phyloP scores from a whole-genome alignment of 2,113 vertebrate genomes.

The Tor tambroides region DNA sequence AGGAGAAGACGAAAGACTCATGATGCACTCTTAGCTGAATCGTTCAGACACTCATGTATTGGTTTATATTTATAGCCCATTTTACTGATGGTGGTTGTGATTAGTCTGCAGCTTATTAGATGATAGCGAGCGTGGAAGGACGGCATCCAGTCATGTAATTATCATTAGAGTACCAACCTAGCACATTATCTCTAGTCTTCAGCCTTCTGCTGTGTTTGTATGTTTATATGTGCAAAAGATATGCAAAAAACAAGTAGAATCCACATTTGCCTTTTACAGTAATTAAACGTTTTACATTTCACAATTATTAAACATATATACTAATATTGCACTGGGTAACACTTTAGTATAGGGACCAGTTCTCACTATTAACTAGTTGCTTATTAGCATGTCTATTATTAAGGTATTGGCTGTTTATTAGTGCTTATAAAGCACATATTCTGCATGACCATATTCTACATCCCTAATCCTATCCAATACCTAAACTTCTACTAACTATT shows the following conservation, averaged over 20 bases:
- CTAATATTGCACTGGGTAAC: too few relatives aligned
- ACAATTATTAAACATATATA: too few relatives aligned
- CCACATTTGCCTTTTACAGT: too few relatives aligned
- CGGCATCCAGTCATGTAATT: slow-evolving; percentile 1
- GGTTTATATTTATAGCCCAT: neutral
- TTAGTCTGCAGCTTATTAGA: slow-evolving; percentile 12
- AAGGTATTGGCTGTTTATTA: too few relatives aligned
- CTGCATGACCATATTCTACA: too few relatives aligned
- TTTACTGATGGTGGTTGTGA: neutral
- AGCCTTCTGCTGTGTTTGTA: neutral
- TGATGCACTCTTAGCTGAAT: slow-evolving; percentile 7
- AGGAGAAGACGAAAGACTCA: neutral
- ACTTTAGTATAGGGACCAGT: too few relatives aligned
- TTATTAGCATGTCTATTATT: too few relatives aligned
- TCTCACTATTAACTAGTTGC: too few relatives aligned
- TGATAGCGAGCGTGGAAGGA: neutral
- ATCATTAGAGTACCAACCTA: neutral
- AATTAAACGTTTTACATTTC: too few relatives aligned
- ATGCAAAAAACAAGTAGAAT: neutral
- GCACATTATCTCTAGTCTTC: neutral
- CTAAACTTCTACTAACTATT: too few relatives aligned
- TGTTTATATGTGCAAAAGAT: neutral
- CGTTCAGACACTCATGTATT: neutral
- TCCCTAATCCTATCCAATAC: too few relatives aligned
- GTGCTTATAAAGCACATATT: too few relatives aligned